A percentile compares a stretch with the other conserved stretches of the same genome.
These are phyloP conservation scores for Vanacampus margaritifer DNA, from an alignment of 2,113 vertebrate species.

Conservation along the genomic window DNA sequence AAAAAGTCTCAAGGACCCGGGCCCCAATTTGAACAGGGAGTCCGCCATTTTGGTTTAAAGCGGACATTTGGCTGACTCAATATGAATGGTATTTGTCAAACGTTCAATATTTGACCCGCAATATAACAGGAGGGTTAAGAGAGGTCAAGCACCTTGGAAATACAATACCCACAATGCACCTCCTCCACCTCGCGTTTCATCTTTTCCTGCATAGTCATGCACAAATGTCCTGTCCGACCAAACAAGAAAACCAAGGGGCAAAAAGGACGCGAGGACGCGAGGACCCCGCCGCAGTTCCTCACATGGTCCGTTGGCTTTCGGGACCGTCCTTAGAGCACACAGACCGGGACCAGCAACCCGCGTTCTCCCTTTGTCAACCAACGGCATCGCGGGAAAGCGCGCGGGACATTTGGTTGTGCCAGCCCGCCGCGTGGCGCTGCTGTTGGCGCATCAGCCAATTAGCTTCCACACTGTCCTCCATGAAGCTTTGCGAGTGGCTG, in stretches of 20 bases:
- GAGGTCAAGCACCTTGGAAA: conserved; percentile 76
- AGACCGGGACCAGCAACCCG: conserved; percentile 69
- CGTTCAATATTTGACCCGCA: not conserved
- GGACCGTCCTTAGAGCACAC: conserved; percentile 67
- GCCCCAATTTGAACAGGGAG: not conserved
- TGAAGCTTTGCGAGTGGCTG: conserved; percentile 79
- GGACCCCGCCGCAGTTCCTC: conserved; percentile 56
- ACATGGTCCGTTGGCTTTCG: conserved; percentile 71
- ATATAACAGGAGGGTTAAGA: conserved; percentile 28
- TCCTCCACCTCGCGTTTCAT: conserved; percentile 51
- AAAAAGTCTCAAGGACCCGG: not conserved
- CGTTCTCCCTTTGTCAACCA: conserved; percentile 77
- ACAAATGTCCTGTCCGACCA: conserved; percentile 39
- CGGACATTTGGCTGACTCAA: not conserved
- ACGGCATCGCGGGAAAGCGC: conserved; percentile 75
- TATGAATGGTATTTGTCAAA: not conserved
- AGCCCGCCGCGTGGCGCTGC: conserved; percentile 69
- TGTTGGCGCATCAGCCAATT: conserved; percentile 74
- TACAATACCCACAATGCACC: conserved; percentile 45
- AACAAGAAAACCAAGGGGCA: not conserved
- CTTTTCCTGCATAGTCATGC: conserved; percentile 65
- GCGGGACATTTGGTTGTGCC: conserved; percentile 75
- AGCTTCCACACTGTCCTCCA: conserved; percentile 80
- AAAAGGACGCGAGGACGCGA: conserved; percentile 10
- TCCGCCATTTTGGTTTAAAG: not conserved